These are phyloP conservation scores for Agriopis aurantiaria DNA, from an alignment of 2,888 invertebrate genomes.

Conservation along the genomic window DNA sequence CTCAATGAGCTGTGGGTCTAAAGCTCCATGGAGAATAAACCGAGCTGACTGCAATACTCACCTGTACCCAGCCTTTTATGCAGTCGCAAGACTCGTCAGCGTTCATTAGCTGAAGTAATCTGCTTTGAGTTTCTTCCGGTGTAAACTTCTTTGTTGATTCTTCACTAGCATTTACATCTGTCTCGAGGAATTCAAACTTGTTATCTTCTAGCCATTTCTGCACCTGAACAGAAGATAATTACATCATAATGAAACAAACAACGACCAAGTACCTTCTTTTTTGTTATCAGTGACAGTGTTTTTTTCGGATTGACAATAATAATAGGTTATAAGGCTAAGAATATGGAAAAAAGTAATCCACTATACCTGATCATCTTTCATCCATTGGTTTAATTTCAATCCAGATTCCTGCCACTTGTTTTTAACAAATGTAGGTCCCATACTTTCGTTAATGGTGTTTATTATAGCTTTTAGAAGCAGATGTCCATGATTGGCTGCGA, in stretches of 20 bases:
- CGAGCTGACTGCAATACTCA: slow-evolving; percentile 43
- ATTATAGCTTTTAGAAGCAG: slow-evolving; percentile 73
- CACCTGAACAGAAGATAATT: slow-evolving; percentile 55
- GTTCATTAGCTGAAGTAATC: slow-evolving; percentile 77
- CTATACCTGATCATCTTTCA: slow-evolving; percentile 74
- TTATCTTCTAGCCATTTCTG: slow-evolving; percentile 75
- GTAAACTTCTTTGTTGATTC: slow-evolving; percentile 67
- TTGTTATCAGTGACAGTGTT: no score
- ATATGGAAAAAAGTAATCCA: no score
- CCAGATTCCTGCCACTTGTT: slow-evolving; percentile 79
- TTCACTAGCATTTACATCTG: slow-evolving; percentile 60
- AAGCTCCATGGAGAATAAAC: not conserved
- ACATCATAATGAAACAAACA: not conserved
- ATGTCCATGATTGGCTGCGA: slow-evolving; percentile 71
- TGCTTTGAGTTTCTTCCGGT: slow-evolving; percentile 71
- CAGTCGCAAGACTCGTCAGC: slow-evolving; percentile 75
- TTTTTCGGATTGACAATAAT: no score
- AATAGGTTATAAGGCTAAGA: no score
- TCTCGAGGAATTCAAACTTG: slow-evolving; percentile 76
- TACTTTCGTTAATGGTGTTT: slow-evolving; percentile 73
- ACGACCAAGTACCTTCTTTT: no score
- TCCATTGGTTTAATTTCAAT: slow-evolving; percentile 74
- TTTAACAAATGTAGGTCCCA: slow-evolving; percentile 79
- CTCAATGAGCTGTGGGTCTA: no score
- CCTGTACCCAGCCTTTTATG: slow-evolving; percentile 81